A percentile compares a stretch with the other conserved stretches of the same genome.
These are phyloP conservation scores for Rhingia campestris DNA, from an alignment of 2,888 invertebrate genomes.

Conservation along the genomic window DNA sequence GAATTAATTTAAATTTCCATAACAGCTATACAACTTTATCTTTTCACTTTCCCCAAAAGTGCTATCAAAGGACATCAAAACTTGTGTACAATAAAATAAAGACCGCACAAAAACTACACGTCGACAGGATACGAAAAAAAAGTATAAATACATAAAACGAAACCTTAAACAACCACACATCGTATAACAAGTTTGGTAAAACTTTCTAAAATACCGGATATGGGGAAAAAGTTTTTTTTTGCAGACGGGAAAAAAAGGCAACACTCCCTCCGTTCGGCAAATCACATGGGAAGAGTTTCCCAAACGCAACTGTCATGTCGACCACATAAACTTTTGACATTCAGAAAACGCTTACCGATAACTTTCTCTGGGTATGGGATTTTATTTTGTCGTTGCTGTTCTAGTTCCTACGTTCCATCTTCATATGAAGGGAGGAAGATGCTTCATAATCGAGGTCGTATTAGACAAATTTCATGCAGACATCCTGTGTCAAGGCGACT, in stretches of 20 bases:
- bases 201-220: slow-evolving; percentile 59
- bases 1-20: slow-evolving; percentile 60
- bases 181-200: slow-evolving; percentile 49
- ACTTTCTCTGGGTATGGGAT: slow-evolving; percentile 22
- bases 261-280: slow-evolving; percentile 3
- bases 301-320: slow-evolving; percentile 63
- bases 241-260: neutral
- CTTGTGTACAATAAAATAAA: slow-evolving; percentile 37
- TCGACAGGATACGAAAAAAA: neutral
- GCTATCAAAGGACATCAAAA: slow-evolving; percentile 52
- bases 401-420: neutral
- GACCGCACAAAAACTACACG: slow-evolving; percentile 16
- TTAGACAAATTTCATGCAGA: slow-evolving; percentile 31
- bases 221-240: slow-evolving; percentile 39
- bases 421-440: too few relatives aligned
- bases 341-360: slow-evolving; percentile 53
- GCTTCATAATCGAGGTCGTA: slow-evolving; percentile 28
- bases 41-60: slow-evolving; percentile 14
- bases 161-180: slow-evolving; percentile 46
- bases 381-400: too few relatives aligned
- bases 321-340: slow-evolving; percentile 69
- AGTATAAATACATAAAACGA: neutral
- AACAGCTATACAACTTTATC: slow-evolving; percentile 39
- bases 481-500: slow-evolving; percentile 1
- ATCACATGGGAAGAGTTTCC: slow-evolving; percentile 62